phyloP scores from a whole-genome alignment of 2,113 vertebrate genomes.

The Pelecanoides urinatrix region DNA sequence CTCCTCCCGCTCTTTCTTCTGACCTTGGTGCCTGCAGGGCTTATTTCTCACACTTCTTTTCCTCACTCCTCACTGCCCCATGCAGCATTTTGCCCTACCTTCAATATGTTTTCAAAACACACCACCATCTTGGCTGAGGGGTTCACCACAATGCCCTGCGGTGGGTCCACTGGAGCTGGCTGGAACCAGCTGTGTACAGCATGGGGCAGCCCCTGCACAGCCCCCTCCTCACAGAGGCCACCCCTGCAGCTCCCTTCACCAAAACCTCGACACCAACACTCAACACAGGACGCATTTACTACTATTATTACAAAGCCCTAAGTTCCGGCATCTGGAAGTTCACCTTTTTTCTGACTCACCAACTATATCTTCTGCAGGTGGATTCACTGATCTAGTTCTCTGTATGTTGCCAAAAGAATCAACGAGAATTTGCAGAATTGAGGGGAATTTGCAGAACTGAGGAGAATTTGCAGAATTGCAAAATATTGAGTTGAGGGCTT shows the following conservation, averaged over 20 bases:
- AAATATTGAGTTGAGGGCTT: background rate
- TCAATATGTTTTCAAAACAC: background rate
- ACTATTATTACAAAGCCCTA: background rate
- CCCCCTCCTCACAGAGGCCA: background rate
- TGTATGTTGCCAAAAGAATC: background rate
- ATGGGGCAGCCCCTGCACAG: background rate
- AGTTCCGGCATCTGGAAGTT: background rate
- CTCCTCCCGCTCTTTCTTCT: background rate
- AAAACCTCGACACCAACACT: background rate
- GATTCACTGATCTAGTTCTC: background rate
- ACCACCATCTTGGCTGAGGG: no score
- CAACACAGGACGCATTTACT: background rate
- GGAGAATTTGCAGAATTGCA: background rate
- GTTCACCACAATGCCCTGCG: fast-evolving
- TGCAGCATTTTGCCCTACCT: background rate
- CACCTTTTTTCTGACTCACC: background rate
- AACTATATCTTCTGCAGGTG: background rate
- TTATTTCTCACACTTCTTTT: background rate
- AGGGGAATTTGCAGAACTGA: background rate
- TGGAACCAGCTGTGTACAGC: fast-evolving
- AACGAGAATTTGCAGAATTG: background rate
- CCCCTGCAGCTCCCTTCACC: background rate
- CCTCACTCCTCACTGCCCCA: background rate
- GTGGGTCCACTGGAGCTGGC: fast-evolving
- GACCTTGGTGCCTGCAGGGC: background rate